A percentile compares a stretch with the other conserved stretches of the same genome.
These are phyloP conservation scores for Daphoenositta chrysoptera DNA, from an alignment of 2,113 vertebrate species.

Conservation along the genomic window DNA sequence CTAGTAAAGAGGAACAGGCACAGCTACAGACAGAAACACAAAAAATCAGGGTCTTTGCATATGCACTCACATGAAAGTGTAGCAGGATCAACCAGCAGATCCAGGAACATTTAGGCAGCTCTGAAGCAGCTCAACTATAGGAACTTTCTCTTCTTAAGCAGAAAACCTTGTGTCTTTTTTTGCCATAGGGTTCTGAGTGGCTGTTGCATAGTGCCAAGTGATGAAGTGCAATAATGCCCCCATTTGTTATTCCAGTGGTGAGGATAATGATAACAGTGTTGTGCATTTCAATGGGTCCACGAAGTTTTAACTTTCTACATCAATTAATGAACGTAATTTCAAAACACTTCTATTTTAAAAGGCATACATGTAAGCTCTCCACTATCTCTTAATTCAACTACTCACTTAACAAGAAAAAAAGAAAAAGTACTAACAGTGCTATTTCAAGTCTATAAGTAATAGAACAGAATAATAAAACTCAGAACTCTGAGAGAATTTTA, in stretches of 20 bases:
- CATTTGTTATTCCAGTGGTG: not conserved
- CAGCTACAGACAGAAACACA: not conserved
- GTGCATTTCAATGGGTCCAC: not conserved
- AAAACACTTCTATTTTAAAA: slow-evolving; percentile 6
- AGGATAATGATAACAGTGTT: not conserved
- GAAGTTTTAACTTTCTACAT: not conserved
- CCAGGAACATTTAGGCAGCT: not conserved
- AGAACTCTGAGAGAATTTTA: not conserved
- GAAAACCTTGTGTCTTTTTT: not conserved
- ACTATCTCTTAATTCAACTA: not conserved
- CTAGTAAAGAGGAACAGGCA: not conserved
- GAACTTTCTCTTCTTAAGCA: not conserved
- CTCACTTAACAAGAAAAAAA: not conserved
- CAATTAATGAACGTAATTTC: slow-evolving; percentile 9
- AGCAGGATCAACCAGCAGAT: not conserved
- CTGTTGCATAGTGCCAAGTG: not conserved
- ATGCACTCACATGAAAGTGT: not conserved
- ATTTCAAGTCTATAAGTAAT: not conserved
- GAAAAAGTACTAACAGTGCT: not conserved
- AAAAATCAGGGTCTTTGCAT: not conserved
- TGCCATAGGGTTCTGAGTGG: not conserved
- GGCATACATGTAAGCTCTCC: not conserved
- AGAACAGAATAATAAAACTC: not conserved
- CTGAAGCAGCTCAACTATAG: not conserved
- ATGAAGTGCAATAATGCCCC: not conserved